These are phyloP conservation scores for Mythimna loreyi DNA, from an alignment of 2,888 invertebrate genomes.

Conservation along the genomic window DNA sequence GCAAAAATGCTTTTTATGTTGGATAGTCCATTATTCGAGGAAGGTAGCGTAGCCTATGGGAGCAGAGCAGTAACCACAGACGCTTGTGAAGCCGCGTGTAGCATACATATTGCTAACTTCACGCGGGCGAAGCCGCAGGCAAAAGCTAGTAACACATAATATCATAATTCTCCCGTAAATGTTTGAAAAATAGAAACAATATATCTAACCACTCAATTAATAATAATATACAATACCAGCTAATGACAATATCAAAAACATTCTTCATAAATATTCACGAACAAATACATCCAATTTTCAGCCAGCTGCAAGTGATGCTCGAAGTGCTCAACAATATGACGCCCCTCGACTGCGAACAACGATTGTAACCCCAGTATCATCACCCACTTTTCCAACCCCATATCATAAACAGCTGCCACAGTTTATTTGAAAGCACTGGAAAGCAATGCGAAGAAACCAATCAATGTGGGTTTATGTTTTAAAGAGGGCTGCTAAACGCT, in stretches of 20 bases:
- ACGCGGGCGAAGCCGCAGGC: no score
- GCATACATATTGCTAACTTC: no score
- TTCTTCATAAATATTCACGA: no score
- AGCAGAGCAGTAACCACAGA: no score
- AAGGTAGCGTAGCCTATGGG: no score
- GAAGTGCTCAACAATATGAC: conserved; percentile 49
- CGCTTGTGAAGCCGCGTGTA: no score
- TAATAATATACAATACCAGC: neutral
- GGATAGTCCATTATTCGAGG: no score
- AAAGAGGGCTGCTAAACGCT: neutral
- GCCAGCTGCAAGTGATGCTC: conserved; percentile 23
- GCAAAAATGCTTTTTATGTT: no score
- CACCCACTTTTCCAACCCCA: conserved; percentile 21
- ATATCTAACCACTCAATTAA: neutral
- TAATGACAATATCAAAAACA: neutral
- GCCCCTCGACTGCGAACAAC: conserved; percentile 31
- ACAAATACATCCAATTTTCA: no score
- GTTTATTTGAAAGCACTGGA: conserved; percentile 24
- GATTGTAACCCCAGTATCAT: conserved; percentile 38
- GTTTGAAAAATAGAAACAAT: no score
- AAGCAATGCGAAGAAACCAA: neutral
- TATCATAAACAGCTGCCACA: conserved; percentile 54
- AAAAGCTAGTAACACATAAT: no score
- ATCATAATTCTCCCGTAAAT: neutral
- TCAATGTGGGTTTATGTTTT: neutral